Base-by-base conservation (phyloP, 2,113 vertebrate species). In the Ophiodon elongatus region DNA sequence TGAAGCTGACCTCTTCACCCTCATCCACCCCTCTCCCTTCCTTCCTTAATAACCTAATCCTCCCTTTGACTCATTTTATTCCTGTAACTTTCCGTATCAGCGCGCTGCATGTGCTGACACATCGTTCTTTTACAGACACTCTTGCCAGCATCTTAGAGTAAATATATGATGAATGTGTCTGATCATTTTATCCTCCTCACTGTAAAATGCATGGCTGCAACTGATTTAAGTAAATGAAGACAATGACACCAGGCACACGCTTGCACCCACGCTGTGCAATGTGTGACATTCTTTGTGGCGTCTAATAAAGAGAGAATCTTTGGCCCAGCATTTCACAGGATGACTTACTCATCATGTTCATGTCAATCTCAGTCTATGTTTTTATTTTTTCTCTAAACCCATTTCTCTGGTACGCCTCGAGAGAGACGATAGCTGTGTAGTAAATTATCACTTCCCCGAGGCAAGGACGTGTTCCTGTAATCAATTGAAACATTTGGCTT, bases 61-160 rank as follows among this genome's bases (percentile, higher is more conserved):
- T 64, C 29, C 31, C 67, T 68, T 23, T 87, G 39, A 85, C 69
- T 29, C 9, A 72, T 73, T 85, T 14, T 80, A 23, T 82, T 82
- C 56, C 65, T 69, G 54, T 87, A 56, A 62, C 62, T 73, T 45
- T 73, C 56, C 56, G 56, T 47, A 47, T 82, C 74, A 74, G 73
- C 11, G 57, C 13, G 6, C 45, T n/a, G 60, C 62, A 41, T 82
- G 62, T 77, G 82, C 81, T 76, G 80, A 80, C 23, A 73, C 72
- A 83, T 69, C 4, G 54, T 37, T 79, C 27, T 83, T 59, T 54
- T 52, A 62, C 75, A 80, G 50, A 79, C 14, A 67, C 60, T 43
- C 68, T 37, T 74, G 19, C n/a, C 47, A 62, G 74, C 4, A 77
- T 77, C 72, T 43, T 23, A 7, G 11, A 64, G 50, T 83, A 72